These are phyloP conservation scores for Hyla sarda DNA, from an alignment of 2,113 vertebrate species.

Conservation along the genomic window DNA sequence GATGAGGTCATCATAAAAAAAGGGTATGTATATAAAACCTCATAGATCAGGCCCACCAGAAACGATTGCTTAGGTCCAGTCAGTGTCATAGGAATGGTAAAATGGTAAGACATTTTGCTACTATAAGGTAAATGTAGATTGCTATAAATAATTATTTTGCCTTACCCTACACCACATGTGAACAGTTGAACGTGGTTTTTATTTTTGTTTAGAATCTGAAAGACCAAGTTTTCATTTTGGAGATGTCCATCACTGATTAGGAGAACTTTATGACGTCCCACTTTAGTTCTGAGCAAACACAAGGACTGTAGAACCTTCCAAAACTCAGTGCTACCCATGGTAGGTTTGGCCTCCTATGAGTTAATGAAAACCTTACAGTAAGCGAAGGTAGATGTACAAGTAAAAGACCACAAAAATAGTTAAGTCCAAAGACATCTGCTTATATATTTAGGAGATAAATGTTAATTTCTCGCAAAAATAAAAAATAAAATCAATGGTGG, in stretches of 20 bases:
- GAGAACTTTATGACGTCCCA: conserved; percentile 77
- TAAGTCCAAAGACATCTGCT: background rate
- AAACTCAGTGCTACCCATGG: conserved; percentile 85
- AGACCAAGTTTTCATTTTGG: conserved; percentile 76
- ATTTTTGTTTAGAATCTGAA: conserved; percentile 76
- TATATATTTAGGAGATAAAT: too few relatives aligned
- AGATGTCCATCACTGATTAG: conserved; percentile 87
- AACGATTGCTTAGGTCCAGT: too few relatives aligned
- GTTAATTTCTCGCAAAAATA: too few relatives aligned
- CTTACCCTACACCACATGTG: conserved; percentile 83
- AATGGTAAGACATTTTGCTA: too few relatives aligned
- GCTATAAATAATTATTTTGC: background rate
- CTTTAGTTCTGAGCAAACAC: conserved; percentile 78
- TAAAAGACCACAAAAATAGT: background rate
- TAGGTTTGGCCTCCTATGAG: conserved; percentile 70
- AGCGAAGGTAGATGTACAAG: background rate
- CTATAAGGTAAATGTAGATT: background rate
- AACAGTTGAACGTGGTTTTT: conserved; percentile 82
- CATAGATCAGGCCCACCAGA: too few relatives aligned
- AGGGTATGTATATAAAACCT: too few relatives aligned
- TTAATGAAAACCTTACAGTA: conserved; percentile 7
- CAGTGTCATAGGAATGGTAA: too few relatives aligned
- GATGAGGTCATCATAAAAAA: too few relatives aligned
- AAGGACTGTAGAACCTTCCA: conserved; percentile 81
- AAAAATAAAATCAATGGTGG: too few relatives aligned